Base-by-base conservation (phyloP, 2,113 vertebrate species). In the Montifringilla adamsi region DNA sequence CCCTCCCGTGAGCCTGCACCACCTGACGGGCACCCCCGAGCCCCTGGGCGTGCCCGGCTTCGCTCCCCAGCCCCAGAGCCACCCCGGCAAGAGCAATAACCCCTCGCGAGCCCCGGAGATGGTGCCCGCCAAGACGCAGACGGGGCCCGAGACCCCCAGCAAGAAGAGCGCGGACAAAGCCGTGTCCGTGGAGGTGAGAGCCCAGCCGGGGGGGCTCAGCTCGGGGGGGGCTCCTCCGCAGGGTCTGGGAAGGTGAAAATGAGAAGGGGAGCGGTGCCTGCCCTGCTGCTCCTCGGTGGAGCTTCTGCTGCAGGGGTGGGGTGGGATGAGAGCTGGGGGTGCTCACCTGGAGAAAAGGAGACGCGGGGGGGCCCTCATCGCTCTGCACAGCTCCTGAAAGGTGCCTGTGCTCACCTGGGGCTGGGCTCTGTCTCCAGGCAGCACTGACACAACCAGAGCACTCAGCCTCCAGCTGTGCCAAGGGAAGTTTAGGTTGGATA, bases 161-260 rank as follows among this genome's bases (percentile, higher is more conserved):
- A 98, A 99, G 73, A 97, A 98, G 83, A 98, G 98, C 2, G 85
- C 95, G 11, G 99, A 99, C 91, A 99, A 99, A 94, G 98, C 98
- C 0, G 98, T 98, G 56, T 99, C 99, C 0, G 98, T 99, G 75
- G 99, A 99, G 98, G 99, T 99, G 82, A 95, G 95, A 67, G 23
- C 46, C 33, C 7, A 67, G 17, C 26, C 1, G 3, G 14, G 69
- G 28, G n/a, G 1, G 35, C 23, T 53, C 33, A 10, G 13, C 15
- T 13, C 5, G 18, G 15, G 30, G 30, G 30, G 12, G 12, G 37
- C 1, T 76, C 30, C 31, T 43, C 62, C 3, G 16, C 62, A 19
- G 33, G 24, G 9, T 7, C 8, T 49, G 50, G 2, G 21, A 6
- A 3, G 21, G 50, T 11, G 28, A 8, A 24, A 62, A 7, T 7